Evolutionary conservation across 2,888 invertebrate genomes (phyloP).

Genomic region (Pemphredon lugubris): DNA sequence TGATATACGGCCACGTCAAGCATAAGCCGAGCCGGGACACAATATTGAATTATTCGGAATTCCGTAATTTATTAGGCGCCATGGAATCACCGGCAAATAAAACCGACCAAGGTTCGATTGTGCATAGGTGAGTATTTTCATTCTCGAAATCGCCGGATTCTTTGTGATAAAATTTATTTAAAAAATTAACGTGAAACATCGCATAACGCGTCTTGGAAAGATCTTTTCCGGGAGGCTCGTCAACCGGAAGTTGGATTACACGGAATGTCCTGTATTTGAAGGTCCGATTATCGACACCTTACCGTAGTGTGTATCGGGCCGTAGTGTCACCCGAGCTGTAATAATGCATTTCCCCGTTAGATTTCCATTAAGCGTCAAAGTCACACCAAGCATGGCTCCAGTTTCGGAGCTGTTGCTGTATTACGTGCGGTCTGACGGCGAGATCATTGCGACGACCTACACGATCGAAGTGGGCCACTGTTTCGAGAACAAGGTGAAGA

Average conservation of each 20-base stretch:
- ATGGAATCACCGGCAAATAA: conserved; percentile 69
- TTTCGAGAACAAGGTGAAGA: conserved; percentile 83
- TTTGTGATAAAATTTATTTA: no score
- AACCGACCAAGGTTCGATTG: conserved; percentile 68
- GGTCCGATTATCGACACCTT: no score
- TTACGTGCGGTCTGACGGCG: conserved; percentile 83
- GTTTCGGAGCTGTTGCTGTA: conserved; percentile 83
- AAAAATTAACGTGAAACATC: no score
- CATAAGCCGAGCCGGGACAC: conserved; percentile 77
- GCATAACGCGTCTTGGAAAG: no score
- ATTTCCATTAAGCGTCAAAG: conserved; percentile 81
- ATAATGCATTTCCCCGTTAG: no score
- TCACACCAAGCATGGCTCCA: conserved; percentile 81
- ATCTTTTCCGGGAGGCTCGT: no score
- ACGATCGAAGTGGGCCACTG: conserved; percentile 83
- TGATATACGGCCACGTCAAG: conserved; percentile 77
- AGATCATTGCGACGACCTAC: conserved; percentile 83
- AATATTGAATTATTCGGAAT: conserved; percentile 75
- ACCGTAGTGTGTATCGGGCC: no score
- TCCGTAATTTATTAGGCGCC: conserved; percentile 74
- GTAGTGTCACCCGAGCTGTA: no score
- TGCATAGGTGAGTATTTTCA: conserved; percentile 68
- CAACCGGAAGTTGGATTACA: no score
- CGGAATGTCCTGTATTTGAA: no score
- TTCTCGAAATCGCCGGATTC: background rate